Evolutionary conservation across 2,113 vertebrate species (phyloP).

Genomic region (Collichthys lucidus): DNA sequence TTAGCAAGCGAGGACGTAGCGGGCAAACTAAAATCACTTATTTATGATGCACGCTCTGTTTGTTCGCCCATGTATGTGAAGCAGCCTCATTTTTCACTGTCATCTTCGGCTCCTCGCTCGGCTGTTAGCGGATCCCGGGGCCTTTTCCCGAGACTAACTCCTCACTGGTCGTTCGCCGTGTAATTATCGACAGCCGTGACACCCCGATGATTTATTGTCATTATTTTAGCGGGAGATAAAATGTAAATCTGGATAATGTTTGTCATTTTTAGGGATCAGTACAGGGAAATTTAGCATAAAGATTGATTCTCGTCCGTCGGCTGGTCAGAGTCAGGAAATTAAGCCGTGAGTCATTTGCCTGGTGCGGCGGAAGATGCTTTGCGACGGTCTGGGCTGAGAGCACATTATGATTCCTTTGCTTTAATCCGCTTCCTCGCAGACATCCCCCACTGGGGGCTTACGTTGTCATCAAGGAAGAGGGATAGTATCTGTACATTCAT

Average conservation of each 20-base stretch:
- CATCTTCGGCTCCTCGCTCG: constrained; percentile 58
- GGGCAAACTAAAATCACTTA: constrained; percentile 18
- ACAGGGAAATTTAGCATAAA: constrained; percentile 76
- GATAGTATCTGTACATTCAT: not conserved
- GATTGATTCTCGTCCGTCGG: constrained; percentile 83
- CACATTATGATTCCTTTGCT: constrained; percentile 6
- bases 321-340: constrained; percentile 78
- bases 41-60: constrained; percentile 61
- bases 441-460: constrained; percentile 2
- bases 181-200: constrained; percentile 84
- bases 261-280: constrained; percentile 85
- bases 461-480: constrained; percentile 1
- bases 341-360: constrained; percentile 72
- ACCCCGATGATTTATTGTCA: constrained; percentile 84
- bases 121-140: constrained; percentile 57
- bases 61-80: constrained; percentile 67
- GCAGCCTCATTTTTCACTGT: constrained; percentile 83
- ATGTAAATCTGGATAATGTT: constrained; percentile 87
- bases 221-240: constrained; percentile 83
- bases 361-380: constrained; percentile 46
- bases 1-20: not conserved
- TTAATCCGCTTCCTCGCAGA: constrained; percentile 26
- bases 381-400: constrained; percentile 4
- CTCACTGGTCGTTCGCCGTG: constrained; percentile 60
- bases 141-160: constrained; percentile 65